A percentile compares a stretch with the other conserved stretches of the same genome.
These are phyloP conservation scores for Psophia crepitans DNA, from an alignment of 2,113 vertebrate genomes.

Conservation along the genomic window DNA sequence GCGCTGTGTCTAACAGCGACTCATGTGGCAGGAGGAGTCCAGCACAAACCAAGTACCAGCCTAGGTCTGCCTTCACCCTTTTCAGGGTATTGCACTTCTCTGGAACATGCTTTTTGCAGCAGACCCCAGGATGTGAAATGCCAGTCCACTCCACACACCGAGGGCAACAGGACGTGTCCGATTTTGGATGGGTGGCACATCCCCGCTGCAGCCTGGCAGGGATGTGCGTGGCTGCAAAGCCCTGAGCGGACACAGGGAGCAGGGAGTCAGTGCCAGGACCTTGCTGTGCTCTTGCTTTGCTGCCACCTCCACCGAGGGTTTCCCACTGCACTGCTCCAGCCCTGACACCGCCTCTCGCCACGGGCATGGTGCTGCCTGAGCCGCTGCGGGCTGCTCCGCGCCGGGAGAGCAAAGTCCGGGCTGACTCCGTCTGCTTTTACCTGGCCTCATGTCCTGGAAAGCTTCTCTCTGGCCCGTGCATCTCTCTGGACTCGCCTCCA, in stretches of 20 bases:
- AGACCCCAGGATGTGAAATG: background rate
- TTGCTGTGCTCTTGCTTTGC: background rate
- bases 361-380: background rate
- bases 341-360: background rate
- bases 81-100: background rate
- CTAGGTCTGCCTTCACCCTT: background rate
- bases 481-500: background rate
- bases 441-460: background rate
- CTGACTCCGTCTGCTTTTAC: background rate
- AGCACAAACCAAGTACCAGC: background rate
- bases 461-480: background rate
- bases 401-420: background rate
- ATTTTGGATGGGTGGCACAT: background rate
- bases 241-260: background rate
- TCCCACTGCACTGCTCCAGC: too few species aligned
- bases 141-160: background rate
- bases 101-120: background rate
- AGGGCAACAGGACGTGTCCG: background rate
- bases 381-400: fast-evolving
- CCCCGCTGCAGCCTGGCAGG: background rate
- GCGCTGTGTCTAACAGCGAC: background rate
- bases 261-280: background rate
- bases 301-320: background rate
- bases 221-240: background rate
- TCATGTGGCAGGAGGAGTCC: background rate